A percentile compares a stretch with the other conserved stretches of the same genome.
phyloP scores from a whole-genome alignment of 2,113 vertebrate genomes.

The Podarcis raffonei region DNA sequence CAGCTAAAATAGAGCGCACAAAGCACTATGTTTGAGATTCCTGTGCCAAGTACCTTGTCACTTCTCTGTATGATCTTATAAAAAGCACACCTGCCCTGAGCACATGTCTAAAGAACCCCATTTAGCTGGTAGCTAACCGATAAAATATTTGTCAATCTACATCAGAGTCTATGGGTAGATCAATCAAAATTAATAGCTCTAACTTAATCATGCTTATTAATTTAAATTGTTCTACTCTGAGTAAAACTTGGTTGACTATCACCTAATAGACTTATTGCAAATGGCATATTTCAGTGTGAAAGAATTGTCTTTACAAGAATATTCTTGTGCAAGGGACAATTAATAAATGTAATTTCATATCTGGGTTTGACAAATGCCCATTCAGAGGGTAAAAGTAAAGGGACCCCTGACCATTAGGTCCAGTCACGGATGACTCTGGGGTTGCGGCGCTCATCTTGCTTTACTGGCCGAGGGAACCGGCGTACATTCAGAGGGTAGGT shows the following conservation, averaged over 20 bases:
- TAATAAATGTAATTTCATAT: neutral
- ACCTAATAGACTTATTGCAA: too few species aligned
- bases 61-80: neutral
- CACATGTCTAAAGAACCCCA: neutral
- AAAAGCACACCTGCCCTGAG: neutral
- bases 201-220: too few species aligned
- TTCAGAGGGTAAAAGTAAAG: neutral
- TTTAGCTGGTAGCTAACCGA: neutral
- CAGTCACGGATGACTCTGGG: too few species aligned
- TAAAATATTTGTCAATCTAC: neutral
- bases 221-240: too few species aligned
- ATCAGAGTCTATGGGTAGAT: too few species aligned
- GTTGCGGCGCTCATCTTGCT: too few species aligned
- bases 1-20: neutral
- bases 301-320: neutral
- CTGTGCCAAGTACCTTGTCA: neutral
- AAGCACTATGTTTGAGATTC: neutral
- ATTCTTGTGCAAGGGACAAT: neutral
- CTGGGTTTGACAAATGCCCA: neutral
- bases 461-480: too few species aligned
- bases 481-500: neutral
- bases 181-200: too few species aligned
- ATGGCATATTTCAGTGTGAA: neutral
- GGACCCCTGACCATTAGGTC: too few species aligned
- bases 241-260: too few species aligned